Conservation (phyloP, 2,888 invertebrate genomes). For the Flabesymbios commensalis region DNA sequence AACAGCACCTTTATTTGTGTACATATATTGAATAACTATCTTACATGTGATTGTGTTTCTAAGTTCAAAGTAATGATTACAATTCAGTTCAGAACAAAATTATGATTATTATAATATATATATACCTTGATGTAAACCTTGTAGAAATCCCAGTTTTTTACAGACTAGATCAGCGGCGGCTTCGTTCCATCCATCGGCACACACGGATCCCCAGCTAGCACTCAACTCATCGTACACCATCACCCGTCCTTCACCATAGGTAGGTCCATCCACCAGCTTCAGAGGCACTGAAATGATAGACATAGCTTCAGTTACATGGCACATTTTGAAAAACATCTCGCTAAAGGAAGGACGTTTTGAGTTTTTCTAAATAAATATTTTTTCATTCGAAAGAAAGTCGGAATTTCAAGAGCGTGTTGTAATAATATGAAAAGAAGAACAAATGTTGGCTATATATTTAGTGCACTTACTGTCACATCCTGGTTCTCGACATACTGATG, state of each 20-base stretch:
- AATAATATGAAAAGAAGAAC: not conserved
- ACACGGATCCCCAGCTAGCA: conserved; percentile 24
- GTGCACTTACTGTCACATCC: conserved; percentile 27
- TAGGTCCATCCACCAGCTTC: conserved; percentile 11
- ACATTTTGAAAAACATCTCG: not conserved
- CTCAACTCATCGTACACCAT: conserved; percentile 14
- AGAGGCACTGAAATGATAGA: conserved; percentile 15
- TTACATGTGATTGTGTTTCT: too few species aligned
- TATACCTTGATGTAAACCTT: conserved; percentile 20
- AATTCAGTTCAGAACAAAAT: too few species aligned
- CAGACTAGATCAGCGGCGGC: conserved; percentile 27
- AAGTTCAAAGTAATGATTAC: too few species aligned
- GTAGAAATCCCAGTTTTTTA: conserved; percentile 25
- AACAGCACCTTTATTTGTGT: too few species aligned
- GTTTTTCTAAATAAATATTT: too few species aligned
- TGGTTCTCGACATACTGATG: conserved; percentile 20
- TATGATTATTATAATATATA: too few species aligned
- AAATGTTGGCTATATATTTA: not conserved
- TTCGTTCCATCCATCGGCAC: conserved; percentile 24
- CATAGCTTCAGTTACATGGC: not conserved
- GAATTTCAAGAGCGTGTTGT: not conserved
- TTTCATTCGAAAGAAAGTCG: not conserved
- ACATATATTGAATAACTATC: too few species aligned
- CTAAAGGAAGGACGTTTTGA: too few species aligned
- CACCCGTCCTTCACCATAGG: conserved; percentile 20